A percentile compares a stretch with the other conserved stretches of the same genome.
These are phyloP conservation scores for Calyptomena viridis DNA, from an alignment of 2,113 vertebrate species.

Conservation along the genomic window DNA sequence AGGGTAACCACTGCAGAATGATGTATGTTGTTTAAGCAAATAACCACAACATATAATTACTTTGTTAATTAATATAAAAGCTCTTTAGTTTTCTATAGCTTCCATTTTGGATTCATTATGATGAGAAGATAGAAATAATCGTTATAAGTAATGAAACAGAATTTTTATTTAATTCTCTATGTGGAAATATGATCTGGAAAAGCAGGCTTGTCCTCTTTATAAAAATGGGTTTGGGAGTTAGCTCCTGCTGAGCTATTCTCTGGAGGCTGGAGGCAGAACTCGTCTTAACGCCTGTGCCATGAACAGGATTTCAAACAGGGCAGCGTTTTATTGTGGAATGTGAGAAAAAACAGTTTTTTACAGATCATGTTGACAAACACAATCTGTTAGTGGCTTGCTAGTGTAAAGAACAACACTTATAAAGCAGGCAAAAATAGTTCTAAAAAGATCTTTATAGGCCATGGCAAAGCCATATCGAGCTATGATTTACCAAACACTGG, in stretches of 20 bases:
- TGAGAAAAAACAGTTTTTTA: background rate
- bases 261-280: background rate
- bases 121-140: background rate
- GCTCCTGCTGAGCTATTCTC: background rate
- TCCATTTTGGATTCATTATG: background rate
- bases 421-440: background rate
- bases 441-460: background rate
- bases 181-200: background rate
- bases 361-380: background rate
- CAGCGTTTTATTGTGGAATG: background rate
- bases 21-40: background rate
- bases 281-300: background rate
- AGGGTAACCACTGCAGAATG: background rate
- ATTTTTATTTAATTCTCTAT: background rate
- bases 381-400: background rate
- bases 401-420: background rate
- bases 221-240: background rate
- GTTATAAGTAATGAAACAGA: background rate
- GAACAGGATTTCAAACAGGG: background rate
- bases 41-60: background rate
- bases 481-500: background rate
- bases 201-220: background rate
- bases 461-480: background rate
- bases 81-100: background rate
- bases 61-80: constrained; percentile 17